These are phyloP conservation scores for Lepeophtheirus nordmannii DNA, from an alignment of 2,888 invertebrate species.

Conservation along the genomic window DNA sequence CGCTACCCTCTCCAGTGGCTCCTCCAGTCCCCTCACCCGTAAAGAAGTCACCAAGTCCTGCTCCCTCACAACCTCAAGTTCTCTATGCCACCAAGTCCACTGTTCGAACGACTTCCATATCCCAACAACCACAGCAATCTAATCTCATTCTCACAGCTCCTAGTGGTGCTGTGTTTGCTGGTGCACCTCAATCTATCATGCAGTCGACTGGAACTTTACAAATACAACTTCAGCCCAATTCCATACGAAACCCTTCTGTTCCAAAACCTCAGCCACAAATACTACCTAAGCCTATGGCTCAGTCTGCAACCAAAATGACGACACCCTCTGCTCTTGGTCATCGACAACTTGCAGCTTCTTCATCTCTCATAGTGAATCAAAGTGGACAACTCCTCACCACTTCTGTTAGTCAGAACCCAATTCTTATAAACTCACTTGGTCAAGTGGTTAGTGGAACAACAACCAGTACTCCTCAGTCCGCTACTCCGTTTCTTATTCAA, in stretches of 20 bases:
- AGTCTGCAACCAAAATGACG: slow-evolving; percentile 29
- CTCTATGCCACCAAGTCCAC: slow-evolving; percentile 13
- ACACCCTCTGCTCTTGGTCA: not conserved
- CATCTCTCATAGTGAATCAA: not conserved
- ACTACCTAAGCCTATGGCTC: slow-evolving; percentile 32
- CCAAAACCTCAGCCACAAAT: slow-evolving; percentile 34
- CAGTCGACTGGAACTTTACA: not conserved
- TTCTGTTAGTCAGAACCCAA: not conserved
- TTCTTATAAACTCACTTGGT: not conserved
- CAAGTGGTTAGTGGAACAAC: slow-evolving; percentile 7
- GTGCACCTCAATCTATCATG: not conserved
- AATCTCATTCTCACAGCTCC: slow-evolving; percentile 5
- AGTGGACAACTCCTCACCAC: slow-evolving; percentile 1
- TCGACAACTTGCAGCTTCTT: not conserved
- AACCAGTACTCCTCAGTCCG: not conserved
- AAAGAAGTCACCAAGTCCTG: slow-evolving; percentile 18
- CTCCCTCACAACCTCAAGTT: not conserved
- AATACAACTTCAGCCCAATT: slow-evolving; percentile 20
- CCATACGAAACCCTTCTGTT: slow-evolving; percentile 2
- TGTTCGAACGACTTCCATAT: not conserved
- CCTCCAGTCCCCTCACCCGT: slow-evolving; percentile 29
- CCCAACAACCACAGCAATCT: not conserved
- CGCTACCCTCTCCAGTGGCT: slow-evolving; percentile 27
- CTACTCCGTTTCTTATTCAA: slow-evolving; percentile 21
- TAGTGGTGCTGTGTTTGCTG: not conserved